These are phyloP conservation scores for Drosophila ercepeae DNA, from an alignment of 1,140 invertebrate species.

Conservation along the genomic window DNA sequence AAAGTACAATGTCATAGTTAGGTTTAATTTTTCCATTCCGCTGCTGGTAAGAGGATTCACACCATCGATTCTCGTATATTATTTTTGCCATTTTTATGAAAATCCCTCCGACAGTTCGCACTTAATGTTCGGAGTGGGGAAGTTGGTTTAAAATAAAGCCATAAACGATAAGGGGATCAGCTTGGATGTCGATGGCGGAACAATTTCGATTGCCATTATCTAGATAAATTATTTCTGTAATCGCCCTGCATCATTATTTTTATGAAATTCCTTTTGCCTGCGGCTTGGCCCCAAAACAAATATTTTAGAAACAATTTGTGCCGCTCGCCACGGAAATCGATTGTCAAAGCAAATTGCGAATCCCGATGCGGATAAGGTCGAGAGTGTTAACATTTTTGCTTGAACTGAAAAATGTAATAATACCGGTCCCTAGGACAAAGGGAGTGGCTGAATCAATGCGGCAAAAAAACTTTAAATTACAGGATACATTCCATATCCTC, in stretches of 20 bases:
- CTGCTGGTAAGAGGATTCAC: too few species aligned
- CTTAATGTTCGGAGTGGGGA: conserved; percentile 6
- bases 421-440: neutral
- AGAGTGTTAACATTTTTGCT: conserved; percentile 22
- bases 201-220: conserved; percentile 52
- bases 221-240: conserved; percentile 64
- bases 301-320: conserved; percentile 45
- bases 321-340: conserved; percentile 38
- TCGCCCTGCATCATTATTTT: conserved; percentile 40
- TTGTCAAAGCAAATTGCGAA: conserved; percentile 26
- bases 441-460: conserved; percentile 35
- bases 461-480: conserved; percentile 43
- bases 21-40: conserved; percentile 29
- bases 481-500: conserved; percentile 12
- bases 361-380: neutral
- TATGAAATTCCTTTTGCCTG: conserved; percentile 37
- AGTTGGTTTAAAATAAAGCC: conserved; percentile 34
- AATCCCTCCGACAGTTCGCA: conserved; percentile 25
- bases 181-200: neutral
- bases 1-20: conserved; percentile 40
- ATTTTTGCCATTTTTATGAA: conserved; percentile 18
- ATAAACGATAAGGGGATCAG: conserved; percentile 16
- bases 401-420: conserved; percentile 34
- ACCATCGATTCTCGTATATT: conserved; percentile 8
- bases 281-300: conserved; percentile 33